Conservation (phyloP, 2,797 vertebrate species). For the Hipposideros larvatus region DNA sequence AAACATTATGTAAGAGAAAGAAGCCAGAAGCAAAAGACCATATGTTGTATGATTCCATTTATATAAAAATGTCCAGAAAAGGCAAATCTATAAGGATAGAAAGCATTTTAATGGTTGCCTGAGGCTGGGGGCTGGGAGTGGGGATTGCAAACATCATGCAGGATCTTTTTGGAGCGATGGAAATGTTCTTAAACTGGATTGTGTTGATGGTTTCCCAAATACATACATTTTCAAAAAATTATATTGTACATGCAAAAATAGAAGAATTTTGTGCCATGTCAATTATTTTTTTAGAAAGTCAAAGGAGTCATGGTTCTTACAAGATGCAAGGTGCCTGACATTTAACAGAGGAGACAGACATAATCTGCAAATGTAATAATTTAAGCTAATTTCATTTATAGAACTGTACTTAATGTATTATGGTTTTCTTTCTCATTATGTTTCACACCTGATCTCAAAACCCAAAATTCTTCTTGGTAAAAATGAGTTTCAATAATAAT, state of each 20-base stretch:
- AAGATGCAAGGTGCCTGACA: neutral
- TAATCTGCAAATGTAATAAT: neutral
- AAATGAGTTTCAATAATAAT: neutral
- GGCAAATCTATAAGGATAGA: neutral
- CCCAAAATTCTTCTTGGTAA: conserved; percentile 51
- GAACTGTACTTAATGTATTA: neutral
- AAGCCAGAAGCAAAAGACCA: conserved; percentile 22
- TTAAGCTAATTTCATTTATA: conserved; percentile 45
- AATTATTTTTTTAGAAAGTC: conserved; percentile 33
- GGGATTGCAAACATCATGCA: neutral
- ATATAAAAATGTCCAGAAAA: neutral
- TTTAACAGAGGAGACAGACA: conserved; percentile 32
- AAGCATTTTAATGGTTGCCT: neutral
- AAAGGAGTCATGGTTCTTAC: neutral
- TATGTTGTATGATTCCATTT: conserved; percentile 9
- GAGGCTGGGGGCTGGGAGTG: neutral
- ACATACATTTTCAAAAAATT: neutral
- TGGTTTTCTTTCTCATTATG: conserved; percentile 3
- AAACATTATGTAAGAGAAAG: conserved; percentile 20
- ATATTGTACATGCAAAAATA: neutral
- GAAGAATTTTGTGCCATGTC: neutral
- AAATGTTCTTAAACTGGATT: neutral
- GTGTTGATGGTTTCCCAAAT: neutral
- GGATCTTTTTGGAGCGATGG: neutral
- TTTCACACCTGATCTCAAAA: conserved; percentile 10